Conservation (phyloP, 2,797 vertebrate genomes). For the Muraenolepis orangiensis region DNA sequence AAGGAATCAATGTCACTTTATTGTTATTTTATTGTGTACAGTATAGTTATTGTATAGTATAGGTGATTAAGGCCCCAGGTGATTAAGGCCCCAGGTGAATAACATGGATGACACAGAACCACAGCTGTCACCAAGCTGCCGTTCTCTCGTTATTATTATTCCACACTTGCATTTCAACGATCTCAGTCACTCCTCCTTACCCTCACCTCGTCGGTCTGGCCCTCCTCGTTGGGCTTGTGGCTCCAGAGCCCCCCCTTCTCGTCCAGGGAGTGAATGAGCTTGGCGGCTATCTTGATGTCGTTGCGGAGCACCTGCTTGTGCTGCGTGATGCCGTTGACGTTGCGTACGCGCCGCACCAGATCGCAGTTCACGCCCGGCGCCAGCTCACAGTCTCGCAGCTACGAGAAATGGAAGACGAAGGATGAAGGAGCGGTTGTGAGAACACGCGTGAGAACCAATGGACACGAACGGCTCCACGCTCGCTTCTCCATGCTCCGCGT, state of each 20-base stretch:
- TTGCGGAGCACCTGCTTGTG: conserved; percentile 91
- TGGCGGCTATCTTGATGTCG: conserved; percentile 90
- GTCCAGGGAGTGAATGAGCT: conserved; percentile 86
- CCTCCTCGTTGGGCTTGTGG: conserved; percentile 63
- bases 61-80: too few relatives aligned
- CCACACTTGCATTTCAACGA: too few relatives aligned
- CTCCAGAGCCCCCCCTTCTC: conserved; percentile 86
- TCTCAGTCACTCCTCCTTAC: conserved; percentile 22
- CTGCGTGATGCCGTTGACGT: conserved; percentile 87
- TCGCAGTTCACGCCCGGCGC: conserved; percentile 90
- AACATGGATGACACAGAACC: background rate
- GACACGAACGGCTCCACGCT: background rate
- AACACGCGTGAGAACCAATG: background rate
- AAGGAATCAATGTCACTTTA: background rate
- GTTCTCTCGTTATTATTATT: background rate
- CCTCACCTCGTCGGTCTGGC: conserved; percentile 59
- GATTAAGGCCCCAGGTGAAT: background rate
- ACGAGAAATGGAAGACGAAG: background rate
- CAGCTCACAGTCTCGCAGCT: conserved; percentile 90
- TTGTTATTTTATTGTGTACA: too few relatives aligned
- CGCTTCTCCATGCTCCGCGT: background rate
- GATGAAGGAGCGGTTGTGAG: too few relatives aligned
- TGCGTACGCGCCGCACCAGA: conserved; percentile 83
- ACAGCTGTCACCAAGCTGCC: background rate
- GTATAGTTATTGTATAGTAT: too few relatives aligned